Evolutionary conservation across 2,113 vertebrate genomes (phyloP), one percentile per base, ranked within the genome.

Genomic region (Uropsilus gracilis): DNA sequence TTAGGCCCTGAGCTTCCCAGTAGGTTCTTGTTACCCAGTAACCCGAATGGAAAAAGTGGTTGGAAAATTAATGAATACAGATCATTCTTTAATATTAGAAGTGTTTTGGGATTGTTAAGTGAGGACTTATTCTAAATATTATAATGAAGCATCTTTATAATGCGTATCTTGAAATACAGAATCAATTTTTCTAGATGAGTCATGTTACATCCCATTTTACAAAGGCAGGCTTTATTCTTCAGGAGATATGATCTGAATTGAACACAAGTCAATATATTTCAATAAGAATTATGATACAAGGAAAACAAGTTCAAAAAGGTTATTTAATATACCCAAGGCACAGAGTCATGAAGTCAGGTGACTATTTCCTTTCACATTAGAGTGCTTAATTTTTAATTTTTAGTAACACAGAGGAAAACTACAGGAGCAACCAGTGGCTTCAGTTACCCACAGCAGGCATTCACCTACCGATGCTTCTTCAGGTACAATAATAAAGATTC

Each of bases 321-420:
- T 86, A 71, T 26, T 88, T 93, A 55, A 73, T 37, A 84, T 82
- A 68, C 59, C 16, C n/a, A 72, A 84, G 89, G 90, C 75, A 83
- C 66, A 84, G 34, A 77, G 14, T 68, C 32, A 73, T 18, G 82
- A 37, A 76, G n/a, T 94, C 71, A 88, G 48, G n/a, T 61, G 63
- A 81, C 18, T 76, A 28, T 63, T 83, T 92, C 86, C 77, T 89
- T 88, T 96, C 30, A 82, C 88, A 88, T 90, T 83, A 84, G 69
- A 89, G 78, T 81, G 61, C 78, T 95, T 94, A 75, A 66, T 86
- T 95, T 86, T 95, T 94, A 96, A 97, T 71, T 89, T 95, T 96
- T 85, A 86, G 77, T 78, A 95, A 95, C 34, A 71, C 32, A 69
- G 26, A 94, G 59, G 90, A 73, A 97, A 96, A 88, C 68, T 86